A percentile compares a stretch with the other conserved stretches of the same genome.
phyloP scores from a whole-genome alignment of 2,113 vertebrate genomes.

The Agapornis roseicollis region DNA sequence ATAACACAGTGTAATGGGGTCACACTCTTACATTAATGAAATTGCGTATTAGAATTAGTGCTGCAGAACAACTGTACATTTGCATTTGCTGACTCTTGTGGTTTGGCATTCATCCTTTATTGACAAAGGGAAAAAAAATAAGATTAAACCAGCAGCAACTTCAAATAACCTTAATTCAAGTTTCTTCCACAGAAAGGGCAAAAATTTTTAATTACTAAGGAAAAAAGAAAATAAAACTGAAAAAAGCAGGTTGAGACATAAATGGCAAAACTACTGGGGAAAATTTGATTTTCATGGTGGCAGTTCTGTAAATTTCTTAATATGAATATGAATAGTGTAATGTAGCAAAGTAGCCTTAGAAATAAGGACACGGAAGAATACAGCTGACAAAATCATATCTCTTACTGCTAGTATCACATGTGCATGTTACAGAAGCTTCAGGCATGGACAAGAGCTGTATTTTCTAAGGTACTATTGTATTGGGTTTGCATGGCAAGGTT shows the following conservation, averaged over 20 bases:
- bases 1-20: neutral
- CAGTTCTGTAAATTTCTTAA: neutral
- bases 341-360: neutral
- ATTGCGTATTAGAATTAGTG: neutral
- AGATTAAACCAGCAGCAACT: neutral
- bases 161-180: neutral
- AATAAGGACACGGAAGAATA: neutral
- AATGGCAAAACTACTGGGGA: neutral
- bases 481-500: neutral
- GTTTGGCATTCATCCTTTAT: neutral
- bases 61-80: neutral
- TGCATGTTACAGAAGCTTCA: neutral
- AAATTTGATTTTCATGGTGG: neutral
- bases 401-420: neutral
- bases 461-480: neutral
- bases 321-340: neutral
- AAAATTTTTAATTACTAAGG: neutral
- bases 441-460: fast-evolving
- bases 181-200: neutral
- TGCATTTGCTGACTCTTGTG: neutral
- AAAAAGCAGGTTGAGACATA: neutral
- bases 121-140: neutral
- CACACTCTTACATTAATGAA: neutral
- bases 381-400: neutral
- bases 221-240: neutral